Percentiles rank a stretch among this genome's conserved stretches.
Conservation (phyloP, 2,888 invertebrate genomes). For the Cenopis cana region DNA sequence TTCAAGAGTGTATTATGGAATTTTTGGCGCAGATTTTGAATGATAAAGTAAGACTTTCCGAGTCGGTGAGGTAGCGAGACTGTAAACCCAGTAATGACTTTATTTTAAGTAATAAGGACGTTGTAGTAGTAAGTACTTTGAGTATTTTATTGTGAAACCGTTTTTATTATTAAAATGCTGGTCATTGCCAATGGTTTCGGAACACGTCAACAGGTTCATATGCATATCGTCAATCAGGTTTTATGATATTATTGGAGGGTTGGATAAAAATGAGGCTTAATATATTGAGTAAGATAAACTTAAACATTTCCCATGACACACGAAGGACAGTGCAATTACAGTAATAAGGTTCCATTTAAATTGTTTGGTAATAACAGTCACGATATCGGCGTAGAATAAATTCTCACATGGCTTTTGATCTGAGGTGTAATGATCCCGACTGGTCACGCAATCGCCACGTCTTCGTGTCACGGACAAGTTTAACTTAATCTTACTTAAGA, state of each 20-base stretch:
- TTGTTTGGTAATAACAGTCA: constrained; percentile 38
- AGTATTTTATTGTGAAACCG: neutral
- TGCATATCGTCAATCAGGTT: neutral
- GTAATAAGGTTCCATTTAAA: constrained; percentile 33
- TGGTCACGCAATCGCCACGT: constrained; percentile 37
- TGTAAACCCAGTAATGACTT: too few species aligned
- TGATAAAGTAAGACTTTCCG: too few species aligned
- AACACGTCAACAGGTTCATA: neutral
- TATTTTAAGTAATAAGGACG: too few species aligned
- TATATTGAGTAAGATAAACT: constrained; percentile 11
- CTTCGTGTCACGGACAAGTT: constrained; percentile 33
- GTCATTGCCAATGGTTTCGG: neutral
- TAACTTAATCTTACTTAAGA: constrained; percentile 13
- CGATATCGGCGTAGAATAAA: constrained; percentile 32
- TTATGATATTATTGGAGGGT: neutral
- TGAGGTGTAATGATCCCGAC: constrained; percentile 28
- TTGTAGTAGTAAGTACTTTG: too few species aligned
- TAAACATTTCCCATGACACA: constrained; percentile 12
- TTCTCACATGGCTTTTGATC: constrained; percentile 39
- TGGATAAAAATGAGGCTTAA: neutral
- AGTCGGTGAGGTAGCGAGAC: too few species aligned
- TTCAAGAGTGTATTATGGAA: too few species aligned
- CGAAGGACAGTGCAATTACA: constrained; percentile 23
- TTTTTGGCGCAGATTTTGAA: too few species aligned
- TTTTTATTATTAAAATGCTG: neutral